Evolutionary conservation across 2,113 vertebrate species (phyloP).

Genomic region (Saguinus midas): DNA sequence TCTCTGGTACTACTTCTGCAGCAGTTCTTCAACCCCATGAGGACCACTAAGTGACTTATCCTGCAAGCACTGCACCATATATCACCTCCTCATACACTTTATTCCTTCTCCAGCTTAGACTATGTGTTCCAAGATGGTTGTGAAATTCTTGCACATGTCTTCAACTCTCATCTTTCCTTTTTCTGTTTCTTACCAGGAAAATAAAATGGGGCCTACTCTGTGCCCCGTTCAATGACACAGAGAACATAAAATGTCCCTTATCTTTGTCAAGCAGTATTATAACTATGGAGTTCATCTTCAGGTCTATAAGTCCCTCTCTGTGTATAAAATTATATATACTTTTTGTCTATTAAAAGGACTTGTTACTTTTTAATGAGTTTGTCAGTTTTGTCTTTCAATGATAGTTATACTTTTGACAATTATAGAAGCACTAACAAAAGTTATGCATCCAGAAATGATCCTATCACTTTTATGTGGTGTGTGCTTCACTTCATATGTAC

Average conservation of each 20-base stretch:
- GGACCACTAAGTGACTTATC: too few relatives aligned
- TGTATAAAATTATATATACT: neutral
- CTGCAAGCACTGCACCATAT: neutral
- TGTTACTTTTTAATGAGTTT: neutral
- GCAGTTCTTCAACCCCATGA: neutral
- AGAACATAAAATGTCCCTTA: neutral
- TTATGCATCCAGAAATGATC: neutral
- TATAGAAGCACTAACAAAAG: neutral
- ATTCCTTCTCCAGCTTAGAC: neutral
- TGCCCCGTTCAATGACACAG: neutral
- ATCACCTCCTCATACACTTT: neutral
- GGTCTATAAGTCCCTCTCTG: neutral
- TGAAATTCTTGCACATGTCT: neutral
- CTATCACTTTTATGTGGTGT: neutral
- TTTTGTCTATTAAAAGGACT: neutral
- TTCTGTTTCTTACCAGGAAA: neutral
- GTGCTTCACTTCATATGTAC: neutral
- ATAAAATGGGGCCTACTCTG: neutral
- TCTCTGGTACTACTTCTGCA: neutral
- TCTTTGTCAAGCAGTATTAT: too few relatives aligned
- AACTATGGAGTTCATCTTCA: neutral
- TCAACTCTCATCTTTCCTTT: neutral
- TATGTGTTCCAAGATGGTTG: neutral
- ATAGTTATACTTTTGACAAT: neutral
- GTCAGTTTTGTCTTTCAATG: neutral